Evolutionary conservation across 1,140 invertebrate genomes (phyloP), one percentile per base, ranked within the genome.

Genomic region (Ips typographus): DNA sequence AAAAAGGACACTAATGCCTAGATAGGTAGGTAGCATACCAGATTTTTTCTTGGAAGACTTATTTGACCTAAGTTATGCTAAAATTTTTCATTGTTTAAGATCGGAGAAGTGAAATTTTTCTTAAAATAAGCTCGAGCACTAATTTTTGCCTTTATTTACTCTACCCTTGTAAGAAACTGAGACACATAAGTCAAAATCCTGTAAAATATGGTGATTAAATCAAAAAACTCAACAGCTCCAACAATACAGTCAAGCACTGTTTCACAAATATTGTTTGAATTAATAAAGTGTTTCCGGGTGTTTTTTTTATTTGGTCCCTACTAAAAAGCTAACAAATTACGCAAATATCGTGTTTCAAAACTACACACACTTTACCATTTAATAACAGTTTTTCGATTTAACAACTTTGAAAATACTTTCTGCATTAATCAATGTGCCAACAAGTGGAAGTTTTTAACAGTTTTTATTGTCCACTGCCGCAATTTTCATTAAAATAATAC

Each of bases 341-440:
- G 22, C 22, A 22, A 22, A 22, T 22, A 22, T 22, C 22, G 22
- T 22, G 22, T 58, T 40, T 68, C 65, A 58, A 39, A 59, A 77
- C 77, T 76, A 53, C 44, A 66, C 41, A 37, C 65, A 43, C 72
- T 75, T 72, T 73, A 22, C 22, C 22, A 49, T 49, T 49, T 49
- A 49, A 72, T 78, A 79, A 78, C 76, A 79, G 77, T 51, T 59
- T 59, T 59, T 8, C 8, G n/a, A 72, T 77, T 77, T 75, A 79
- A 79, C 77, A 79, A 79, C 77, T 77, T 78, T 77, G 71, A 76
- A 78, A 77, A 78, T 75, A 77, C 68, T 75, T 75, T 74, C 67
- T 8, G 71, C 71, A 72, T 73, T 71, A 73, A 71, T 71, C 75
- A 70, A 51, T 74, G 49, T 76, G 77, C 75, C 73, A 78, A 78